phyloP scores from a whole-genome alignment of 2,797 vertebrate genomes.

The Alca torda region DNA sequence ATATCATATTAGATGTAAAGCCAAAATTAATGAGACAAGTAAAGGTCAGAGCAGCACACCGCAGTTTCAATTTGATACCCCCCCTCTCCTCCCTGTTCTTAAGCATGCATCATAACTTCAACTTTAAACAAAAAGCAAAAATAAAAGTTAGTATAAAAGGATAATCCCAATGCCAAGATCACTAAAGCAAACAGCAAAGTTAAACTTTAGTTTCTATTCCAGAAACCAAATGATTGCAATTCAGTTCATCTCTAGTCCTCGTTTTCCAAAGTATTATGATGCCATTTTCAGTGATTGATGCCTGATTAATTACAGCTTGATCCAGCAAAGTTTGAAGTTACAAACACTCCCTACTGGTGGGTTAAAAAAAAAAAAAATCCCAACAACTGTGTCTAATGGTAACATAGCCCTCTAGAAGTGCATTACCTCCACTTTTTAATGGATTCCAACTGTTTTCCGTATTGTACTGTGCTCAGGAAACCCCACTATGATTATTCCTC shows the following conservation, averaged over 20 bases:
- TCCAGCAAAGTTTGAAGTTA: background rate
- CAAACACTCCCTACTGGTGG: background rate
- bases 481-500: background rate
- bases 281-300: background rate
- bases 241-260: background rate
- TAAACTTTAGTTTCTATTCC: background rate
- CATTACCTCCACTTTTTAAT: background rate
- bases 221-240: background rate
- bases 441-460: background rate
- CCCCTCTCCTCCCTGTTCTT: background rate
- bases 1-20: slow-evolving; percentile 47
- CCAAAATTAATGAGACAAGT: slow-evolving; percentile 67
- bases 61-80: background rate
- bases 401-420: background rate
- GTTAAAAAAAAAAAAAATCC: background rate
- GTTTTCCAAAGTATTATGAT: background rate
- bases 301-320: background rate
- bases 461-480: background rate
- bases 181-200: background rate
- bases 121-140: background rate
- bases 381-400: background rate
- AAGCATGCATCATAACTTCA: background rate
- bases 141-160: background rate
- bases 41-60: slow-evolving; percentile 54
- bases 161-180: background rate